Evolutionary conservation across 2,797 vertebrate species (phyloP), one percentile per base, ranked within the genome.

Genomic region (Poeciliopsis presidionis): DNA sequence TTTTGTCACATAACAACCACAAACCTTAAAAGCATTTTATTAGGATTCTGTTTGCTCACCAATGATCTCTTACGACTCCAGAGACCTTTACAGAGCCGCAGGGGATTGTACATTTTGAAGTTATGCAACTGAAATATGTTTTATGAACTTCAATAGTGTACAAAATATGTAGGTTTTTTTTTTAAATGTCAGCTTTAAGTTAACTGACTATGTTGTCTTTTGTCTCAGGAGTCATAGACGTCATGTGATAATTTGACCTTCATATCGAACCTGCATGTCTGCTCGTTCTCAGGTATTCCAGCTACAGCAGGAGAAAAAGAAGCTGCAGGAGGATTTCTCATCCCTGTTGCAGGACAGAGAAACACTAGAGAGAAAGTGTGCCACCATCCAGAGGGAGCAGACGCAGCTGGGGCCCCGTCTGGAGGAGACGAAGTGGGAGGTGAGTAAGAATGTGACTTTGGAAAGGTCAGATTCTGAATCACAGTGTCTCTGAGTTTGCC

Each of bases 391-490:
- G 89, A 96, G 96, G 5, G 97, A 99, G 85, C 98, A 97, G 89
- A 98, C 96, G 0, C 98, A 99, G 91, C 95, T 99, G 7, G 98
- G 97, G 2, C 98, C 98, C 0, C 95, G 97, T 39, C 95, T 99
- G 18, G 98, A 99, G 91, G 98, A 99, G 94, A 98, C 98, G 76
- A 97, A 99, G 90, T 99, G 98, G 98, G 98, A 99, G 97, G 98
- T 98, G 84, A 88, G 96, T 51, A 4, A 55, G 67, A 70, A 41
- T 74, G 39, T 12, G 61, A 81, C 39, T 43, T 28, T 47, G 7
- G 25, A 45, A 57, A 82, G 45, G 43, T 45, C 63, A 41, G 9
- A n/a, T 25, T 70, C 41, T 45, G 41, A 45, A 4, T 45, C 11
- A 13, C 12, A 61, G 1, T 14, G 2, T 77, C 36, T 46, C 30